Base-by-base conservation (phyloP, 35 echinoderm and acorn worm genomes). In the Lytechinus variegatus region DNA sequence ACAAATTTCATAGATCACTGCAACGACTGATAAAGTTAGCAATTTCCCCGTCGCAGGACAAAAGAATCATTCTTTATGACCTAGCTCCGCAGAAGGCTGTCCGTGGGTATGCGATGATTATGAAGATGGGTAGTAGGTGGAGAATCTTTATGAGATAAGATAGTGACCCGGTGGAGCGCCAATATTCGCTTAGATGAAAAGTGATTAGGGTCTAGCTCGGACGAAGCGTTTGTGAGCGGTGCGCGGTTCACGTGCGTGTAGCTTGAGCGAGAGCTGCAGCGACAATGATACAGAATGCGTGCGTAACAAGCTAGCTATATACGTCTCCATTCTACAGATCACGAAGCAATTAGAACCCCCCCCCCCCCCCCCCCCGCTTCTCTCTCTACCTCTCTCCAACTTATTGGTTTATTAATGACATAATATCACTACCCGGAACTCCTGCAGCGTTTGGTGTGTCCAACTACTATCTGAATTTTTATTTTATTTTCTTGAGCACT, bases 321-420 rank as follows among this genome's bases (percentile, higher is more conserved):
- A 79, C 33, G 14, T 24, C 66, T 79, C 33, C 33, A 44, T 44
- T 44, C 66, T 79, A 24, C 66, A 79, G 66, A 79, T 79, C 16
- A 24, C 66, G n/a, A 24, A 7, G 14, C 66, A 79, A 79, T 79
- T 19, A 79, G 19, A 19, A 24, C 66, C 8, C 66, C n/a, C 66
- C 9, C 56, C 11, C 11, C 13, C 56, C 13, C 56, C 87, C 0
- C 88, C 9, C 33, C 33, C 33, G 0, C 33, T 79, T 79, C 66
- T n/a, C 66, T 79, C 66, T 9, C 56, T 56, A 0, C 10, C 56
- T 58, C 56, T 58, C 9, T 28, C 87, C 44, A 7, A 2, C 88
- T 51, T 44, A 90, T 90, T 90, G 88, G 88, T 90, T 90, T 90
- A 90, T 90, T 90, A 90, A 90, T 90, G 88, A 90, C 88, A 90